Evolutionary conservation across 2,888 invertebrate species (phyloP).

Genomic region (Drosophila colorata): DNA sequence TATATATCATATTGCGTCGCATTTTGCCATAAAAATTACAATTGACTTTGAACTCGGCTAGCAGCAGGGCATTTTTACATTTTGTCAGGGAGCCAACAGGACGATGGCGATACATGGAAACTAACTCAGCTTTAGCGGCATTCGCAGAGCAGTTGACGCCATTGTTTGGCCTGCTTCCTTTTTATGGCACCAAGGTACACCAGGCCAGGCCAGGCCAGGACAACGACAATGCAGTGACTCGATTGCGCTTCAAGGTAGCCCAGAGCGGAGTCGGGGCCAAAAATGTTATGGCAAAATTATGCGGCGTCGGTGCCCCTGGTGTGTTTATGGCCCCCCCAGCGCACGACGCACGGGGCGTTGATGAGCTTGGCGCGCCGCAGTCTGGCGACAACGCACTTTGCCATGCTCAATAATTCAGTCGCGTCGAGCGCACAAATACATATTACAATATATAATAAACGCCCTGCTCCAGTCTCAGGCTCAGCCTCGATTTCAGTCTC

Average conservation of each 20-base stretch:
- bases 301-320: constrained; percentile 74
- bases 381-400: constrained; percentile 69
- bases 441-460: constrained; percentile 74
- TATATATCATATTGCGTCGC: constrained; percentile 70
- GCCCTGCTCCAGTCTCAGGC: constrained; percentile 7
- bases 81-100: constrained; percentile 73
- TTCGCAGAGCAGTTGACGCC: constrained; percentile 47
- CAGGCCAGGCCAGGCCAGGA: constrained; percentile 39
- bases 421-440: constrained; percentile 43
- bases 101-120: constrained; percentile 68
- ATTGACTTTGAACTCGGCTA: constrained; percentile 75
- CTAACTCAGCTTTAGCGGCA: constrained; percentile 56
- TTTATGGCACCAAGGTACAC: constrained; percentile 78
- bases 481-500: background rate
- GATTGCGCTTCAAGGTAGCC: constrained; percentile 52
- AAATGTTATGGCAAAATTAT: constrained; percentile 77
- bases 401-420: constrained; percentile 51
- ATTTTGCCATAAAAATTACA: constrained; percentile 76
- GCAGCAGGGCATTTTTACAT: constrained; percentile 66
- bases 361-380: constrained; percentile 62
- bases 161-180: constrained; percentile 68
- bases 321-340: constrained; percentile 72
- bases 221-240: constrained; percentile 58
- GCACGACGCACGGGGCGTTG: constrained; percentile 59
- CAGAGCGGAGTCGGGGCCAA: constrained; percentile 51